A percentile compares a stretch with the other conserved stretches of the same genome.
Conservation (phyloP, 2,797 vertebrate species). For the Ciconia nigra region DNA sequence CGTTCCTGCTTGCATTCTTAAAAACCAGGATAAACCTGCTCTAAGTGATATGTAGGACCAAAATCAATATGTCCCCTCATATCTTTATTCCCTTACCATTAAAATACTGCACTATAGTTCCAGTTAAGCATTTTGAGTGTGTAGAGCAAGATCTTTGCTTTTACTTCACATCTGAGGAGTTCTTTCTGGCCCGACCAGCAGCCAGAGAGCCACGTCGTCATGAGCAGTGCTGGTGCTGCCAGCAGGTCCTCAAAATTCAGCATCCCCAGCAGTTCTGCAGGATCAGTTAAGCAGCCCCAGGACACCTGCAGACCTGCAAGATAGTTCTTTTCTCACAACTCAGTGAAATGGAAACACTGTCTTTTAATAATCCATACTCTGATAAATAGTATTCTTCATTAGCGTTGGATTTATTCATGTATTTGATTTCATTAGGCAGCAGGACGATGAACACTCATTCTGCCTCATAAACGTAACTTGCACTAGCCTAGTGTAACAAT, state of each 20-base stretch:
- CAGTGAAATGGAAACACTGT: background rate
- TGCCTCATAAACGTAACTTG: background rate
- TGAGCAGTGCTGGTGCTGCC: background rate
- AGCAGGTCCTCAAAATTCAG: background rate
- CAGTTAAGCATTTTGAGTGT: slow-evolving; percentile 1
- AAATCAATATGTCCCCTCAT: background rate
- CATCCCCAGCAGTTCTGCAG: background rate
- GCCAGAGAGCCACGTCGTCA: background rate
- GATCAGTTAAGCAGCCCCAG: background rate
- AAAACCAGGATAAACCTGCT: background rate
- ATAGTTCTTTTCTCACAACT: slow-evolving; percentile 9
- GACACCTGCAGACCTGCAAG: background rate
- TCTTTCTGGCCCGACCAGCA: background rate
- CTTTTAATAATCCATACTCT: slow-evolving; percentile 28
- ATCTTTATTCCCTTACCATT: background rate
- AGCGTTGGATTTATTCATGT: slow-evolving; percentile 17
- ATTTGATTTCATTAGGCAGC: slow-evolving; percentile 24
- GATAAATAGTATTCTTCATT: slow-evolving; percentile 29
- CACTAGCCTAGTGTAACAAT: background rate
- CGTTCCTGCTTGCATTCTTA: background rate
- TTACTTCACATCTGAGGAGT: background rate
- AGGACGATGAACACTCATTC: background rate
- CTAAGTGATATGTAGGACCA: background rate
- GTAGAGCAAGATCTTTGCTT: background rate
- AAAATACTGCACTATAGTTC: background rate